These are phyloP conservation scores for Sprattus sprattus DNA, from an alignment of 2,113 vertebrate genomes.

Conservation along the genomic window DNA sequence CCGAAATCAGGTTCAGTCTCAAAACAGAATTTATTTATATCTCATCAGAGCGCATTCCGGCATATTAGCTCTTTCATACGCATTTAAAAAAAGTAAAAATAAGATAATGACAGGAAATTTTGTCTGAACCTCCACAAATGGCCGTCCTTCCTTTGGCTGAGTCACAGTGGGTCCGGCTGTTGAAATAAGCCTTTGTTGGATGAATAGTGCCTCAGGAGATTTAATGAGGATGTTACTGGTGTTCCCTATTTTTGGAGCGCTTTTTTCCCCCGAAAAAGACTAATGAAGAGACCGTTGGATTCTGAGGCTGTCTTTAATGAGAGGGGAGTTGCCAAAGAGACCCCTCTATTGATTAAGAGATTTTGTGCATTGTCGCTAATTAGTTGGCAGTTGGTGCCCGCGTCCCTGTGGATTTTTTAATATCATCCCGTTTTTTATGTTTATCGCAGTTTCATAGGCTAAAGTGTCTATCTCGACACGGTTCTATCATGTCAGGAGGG, in stretches of 20 bases:
- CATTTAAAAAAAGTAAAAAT: neutral
- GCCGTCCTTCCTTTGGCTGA: constrained; percentile 23
- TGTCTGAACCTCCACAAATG: constrained; percentile 30
- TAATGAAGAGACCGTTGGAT: constrained; percentile 35
- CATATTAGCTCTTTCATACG: neutral
- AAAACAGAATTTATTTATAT: neutral
- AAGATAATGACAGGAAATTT: constrained; percentile 1
- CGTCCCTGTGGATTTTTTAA: neutral
- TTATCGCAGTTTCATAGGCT: constrained; percentile 7
- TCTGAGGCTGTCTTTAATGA: constrained; percentile 39
- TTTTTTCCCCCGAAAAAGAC: constrained; percentile 19
- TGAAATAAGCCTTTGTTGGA: constrained; percentile 37
- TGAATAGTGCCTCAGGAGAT: constrained; percentile 22
- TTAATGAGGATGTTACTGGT: constrained; percentile 46
- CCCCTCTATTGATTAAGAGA: constrained; percentile 16
- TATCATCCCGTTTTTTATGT: neutral
- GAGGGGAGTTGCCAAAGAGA: constrained; percentile 24
- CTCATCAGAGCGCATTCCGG: neutral
- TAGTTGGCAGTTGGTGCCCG: constrained; percentile 3
- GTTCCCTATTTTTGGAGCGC: constrained; percentile 32
- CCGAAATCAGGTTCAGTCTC: neutral
- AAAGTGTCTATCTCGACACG: neutral
- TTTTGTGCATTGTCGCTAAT: neutral
- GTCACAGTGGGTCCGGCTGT: constrained; percentile 33
- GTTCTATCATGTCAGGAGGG: constrained; percentile 2